Conservation (phyloP, 2,888 invertebrate genomes). For the Perizoma flavofasciatum region DNA sequence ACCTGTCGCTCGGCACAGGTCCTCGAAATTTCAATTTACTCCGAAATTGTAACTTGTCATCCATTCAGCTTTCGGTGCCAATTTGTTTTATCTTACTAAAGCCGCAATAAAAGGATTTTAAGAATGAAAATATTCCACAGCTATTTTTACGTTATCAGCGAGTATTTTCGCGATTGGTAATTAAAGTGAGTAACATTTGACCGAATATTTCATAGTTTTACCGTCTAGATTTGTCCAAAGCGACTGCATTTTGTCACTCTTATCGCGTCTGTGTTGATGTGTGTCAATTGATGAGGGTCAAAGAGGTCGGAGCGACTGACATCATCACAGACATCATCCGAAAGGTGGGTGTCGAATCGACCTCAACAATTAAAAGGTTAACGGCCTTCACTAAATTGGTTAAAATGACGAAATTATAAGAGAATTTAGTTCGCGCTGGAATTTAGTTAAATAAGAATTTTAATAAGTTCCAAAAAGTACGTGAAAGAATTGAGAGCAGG, state of each 20-base stretch:
- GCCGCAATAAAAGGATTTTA: conserved; percentile 28
- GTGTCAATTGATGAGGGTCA: conserved; percentile 48
- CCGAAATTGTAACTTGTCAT: conserved; percentile 37
- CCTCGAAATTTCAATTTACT: conserved; percentile 37
- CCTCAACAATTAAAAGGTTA: conserved; percentile 49
- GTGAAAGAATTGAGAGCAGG: conserved; percentile 8
- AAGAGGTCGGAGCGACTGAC: conserved; percentile 47
- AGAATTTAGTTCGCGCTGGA: conserved; percentile 11
- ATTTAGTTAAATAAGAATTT: conserved; percentile 9
- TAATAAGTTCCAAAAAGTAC: conserved; percentile 10
- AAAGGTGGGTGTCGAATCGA: conserved; percentile 44
- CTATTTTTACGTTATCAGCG: conserved; percentile 6
- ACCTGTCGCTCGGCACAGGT: conserved; percentile 28
- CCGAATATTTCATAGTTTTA: background rate
- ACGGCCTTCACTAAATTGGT: conserved; percentile 35
- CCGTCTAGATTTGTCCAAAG: background rate
- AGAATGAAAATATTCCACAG: conserved; percentile 11
- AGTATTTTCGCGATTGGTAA: background rate
- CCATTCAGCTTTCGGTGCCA: conserved; percentile 36
- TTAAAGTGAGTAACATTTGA: background rate
- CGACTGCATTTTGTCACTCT: conserved; percentile 44
- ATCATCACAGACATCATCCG: conserved; percentile 44
- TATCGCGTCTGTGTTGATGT: conserved; percentile 42
- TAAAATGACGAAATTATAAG: background rate
- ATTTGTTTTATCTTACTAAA: conserved; percentile 30